Base-by-base conservation (phyloP, 1,140 invertebrate species). In the Marisa cornuarietis region DNA sequence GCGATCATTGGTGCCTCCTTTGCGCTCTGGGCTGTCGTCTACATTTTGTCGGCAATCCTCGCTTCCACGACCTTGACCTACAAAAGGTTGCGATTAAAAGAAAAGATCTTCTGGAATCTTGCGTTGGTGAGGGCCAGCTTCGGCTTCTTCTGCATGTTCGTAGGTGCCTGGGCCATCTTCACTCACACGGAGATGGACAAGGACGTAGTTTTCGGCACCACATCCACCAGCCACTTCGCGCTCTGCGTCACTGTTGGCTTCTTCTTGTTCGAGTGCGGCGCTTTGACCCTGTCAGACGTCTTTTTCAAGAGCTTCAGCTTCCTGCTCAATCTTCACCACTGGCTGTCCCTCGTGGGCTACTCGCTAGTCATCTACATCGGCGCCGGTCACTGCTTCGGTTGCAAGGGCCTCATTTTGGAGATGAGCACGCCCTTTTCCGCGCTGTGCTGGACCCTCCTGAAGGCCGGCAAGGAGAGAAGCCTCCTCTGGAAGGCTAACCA, bases 391-490 rank as follows among this genome's bases (percentile, higher is more conserved):
- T 86, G 76, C 71, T 88, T 88, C 71, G 88, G 84, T 20, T 82
- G 82, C 24, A 87, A 84, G 65, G 87, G 83, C 61, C 83, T 90
- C n/a, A 82, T 88, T 58, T 74, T 90, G 20, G 88, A 90, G 81
- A 88, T 89, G 85, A 89, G 86, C 76, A 90, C 89, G 10, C 87
- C 87, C 2, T 88, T 89, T 77, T 87, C 87, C 0, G 87, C 85
- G 1, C 79, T 90, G 66, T 89, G 88, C 75, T 90, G 85, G 85
- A 88, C 87, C 31, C 80, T 90, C 5, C 79, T 90, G n/a, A 90
- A 90, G 79, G 84, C 82, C 16, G 86, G 86, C 65, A 81, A 85
- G 61, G 85, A 85, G 51, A 72, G 86, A 20, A 80, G 84, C 9
- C 61, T 84, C 8, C 71, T 88, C 0, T 90, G 89, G 89, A 88